Conservation (phyloP, 2,888 invertebrate species). For the Sesia apiformis region DNA sequence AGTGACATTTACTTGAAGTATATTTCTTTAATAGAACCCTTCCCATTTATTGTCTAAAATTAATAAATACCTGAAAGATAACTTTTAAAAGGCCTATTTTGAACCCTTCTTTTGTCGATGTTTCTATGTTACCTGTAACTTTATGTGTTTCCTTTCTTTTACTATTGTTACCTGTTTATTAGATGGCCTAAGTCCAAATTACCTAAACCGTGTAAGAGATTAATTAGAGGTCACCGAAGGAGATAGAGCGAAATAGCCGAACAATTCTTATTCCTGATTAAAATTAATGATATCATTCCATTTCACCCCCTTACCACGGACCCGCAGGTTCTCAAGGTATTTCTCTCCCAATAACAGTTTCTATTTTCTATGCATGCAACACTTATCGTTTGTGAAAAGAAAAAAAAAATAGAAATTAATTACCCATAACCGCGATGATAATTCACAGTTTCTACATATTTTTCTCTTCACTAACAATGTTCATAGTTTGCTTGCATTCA, state of each 20-base stretch:
- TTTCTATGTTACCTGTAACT: slow-evolving; percentile 54
- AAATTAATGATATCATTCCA: slow-evolving; percentile 69
- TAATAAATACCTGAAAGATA: slow-evolving; percentile 9
- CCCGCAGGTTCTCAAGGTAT: slow-evolving; percentile 77
- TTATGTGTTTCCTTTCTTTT: slow-evolving; percentile 49
- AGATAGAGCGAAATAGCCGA: slow-evolving; percentile 33
- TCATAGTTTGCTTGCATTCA: slow-evolving; percentile 48
- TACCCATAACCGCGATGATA: background rate
- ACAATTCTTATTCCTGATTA: slow-evolving; percentile 54
- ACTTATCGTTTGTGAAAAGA: slow-evolving; percentile 33
- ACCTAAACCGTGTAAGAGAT: slow-evolving; percentile 26
- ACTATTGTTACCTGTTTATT: slow-evolving; percentile 26
- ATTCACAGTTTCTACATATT: slow-evolving; percentile 4
- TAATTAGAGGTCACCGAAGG: slow-evolving; percentile 61
- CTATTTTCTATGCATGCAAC: slow-evolving; percentile 62
- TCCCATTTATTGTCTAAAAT: slow-evolving; percentile 38
- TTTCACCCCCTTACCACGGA: slow-evolving; percentile 70
- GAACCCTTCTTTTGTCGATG: slow-evolving; percentile 51
- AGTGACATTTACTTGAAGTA: background rate
- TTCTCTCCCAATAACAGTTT: slow-evolving; percentile 68
- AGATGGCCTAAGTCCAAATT: slow-evolving; percentile 15
- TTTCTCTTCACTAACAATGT: slow-evolving; percentile 32
- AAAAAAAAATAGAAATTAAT: slow-evolving; percentile 8
- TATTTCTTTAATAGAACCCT: slow-evolving; percentile 7
- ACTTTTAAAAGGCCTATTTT: slow-evolving; percentile 33